phyloP scores from a whole-genome alignment of 2,888 invertebrate genomes.

The Pantelozetes paolii region DNA sequence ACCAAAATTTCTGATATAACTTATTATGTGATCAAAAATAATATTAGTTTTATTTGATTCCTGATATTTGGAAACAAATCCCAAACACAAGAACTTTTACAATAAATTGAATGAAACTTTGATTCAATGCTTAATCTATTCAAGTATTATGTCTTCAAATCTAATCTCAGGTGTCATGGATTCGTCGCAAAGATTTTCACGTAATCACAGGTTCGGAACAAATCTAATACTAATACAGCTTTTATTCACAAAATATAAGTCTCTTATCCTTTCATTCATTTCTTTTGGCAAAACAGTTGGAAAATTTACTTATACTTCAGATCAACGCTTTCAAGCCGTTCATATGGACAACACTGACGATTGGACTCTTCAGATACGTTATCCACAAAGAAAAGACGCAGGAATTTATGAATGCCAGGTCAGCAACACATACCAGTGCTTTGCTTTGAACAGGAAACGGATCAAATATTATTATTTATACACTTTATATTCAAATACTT shows the following conservation, averaged over 20 bases:
- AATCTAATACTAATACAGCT: not conserved
- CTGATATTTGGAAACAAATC: too few relatives aligned
- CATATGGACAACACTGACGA: slow-evolving; percentile 85
- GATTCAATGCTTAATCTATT: not conserved
- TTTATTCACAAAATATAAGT: slow-evolving; percentile 1
- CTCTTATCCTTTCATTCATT: not conserved
- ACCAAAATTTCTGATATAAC: too few relatives aligned
- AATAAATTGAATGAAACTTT: not conserved
- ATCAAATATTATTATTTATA: too few relatives aligned
- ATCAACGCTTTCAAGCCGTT: slow-evolving; percentile 64
- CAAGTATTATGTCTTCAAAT: not conserved
- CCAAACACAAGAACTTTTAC: too few relatives aligned
- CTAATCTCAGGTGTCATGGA: slow-evolving; percentile 74
- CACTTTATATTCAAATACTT: too few relatives aligned
- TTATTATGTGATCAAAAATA: too few relatives aligned
- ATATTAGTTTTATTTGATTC: too few relatives aligned
- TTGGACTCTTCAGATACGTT: slow-evolving; percentile 91
- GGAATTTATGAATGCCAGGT: slow-evolving; percentile 93
- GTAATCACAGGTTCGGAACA: slow-evolving; percentile 63
- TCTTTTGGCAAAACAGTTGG: slow-evolving; percentile 59
- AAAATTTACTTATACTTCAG: slow-evolving; percentile 83
- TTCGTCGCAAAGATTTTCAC: slow-evolving; percentile 85
- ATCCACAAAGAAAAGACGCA: slow-evolving; percentile 85
- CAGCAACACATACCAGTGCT: slow-evolving; percentile 48
- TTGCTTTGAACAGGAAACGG: not conserved